A percentile compares a stretch with the other conserved stretches of the same genome.
Conservation (phyloP, 2,888 invertebrate species). For the Pocota personata region DNA sequence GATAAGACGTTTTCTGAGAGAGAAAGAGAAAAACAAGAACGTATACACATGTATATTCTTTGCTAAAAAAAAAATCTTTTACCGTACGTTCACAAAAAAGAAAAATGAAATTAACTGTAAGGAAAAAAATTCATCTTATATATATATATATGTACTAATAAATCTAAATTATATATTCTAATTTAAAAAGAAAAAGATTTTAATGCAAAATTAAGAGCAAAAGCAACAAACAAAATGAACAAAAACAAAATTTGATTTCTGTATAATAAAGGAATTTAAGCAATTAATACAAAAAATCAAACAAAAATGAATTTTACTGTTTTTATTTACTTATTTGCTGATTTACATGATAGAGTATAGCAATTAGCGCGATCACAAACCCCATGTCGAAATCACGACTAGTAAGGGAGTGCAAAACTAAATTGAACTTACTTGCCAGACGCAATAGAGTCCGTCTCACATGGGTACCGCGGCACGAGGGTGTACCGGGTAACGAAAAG, state of each 20-base stretch:
- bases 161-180: conserved; percentile 74
- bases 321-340: neutral
- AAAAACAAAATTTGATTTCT: conserved; percentile 65
- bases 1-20: neutral
- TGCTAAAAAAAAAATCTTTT: conserved; percentile 20
- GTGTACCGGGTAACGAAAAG: too few species aligned
- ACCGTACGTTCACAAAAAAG: conserved; percentile 27
- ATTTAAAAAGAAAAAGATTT: conserved; percentile 63
- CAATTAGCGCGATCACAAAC: too few species aligned
- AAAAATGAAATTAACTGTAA: conserved; percentile 37
- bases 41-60: conserved; percentile 48
- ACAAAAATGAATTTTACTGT: conserved; percentile 3
- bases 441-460: too few species aligned
- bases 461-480: too few species aligned
- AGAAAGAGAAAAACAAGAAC: neutral
- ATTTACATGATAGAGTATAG: too few species aligned
- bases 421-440: too few species aligned
- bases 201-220: conserved; percentile 46
- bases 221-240: conserved; percentile 49
- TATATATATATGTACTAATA: conserved; percentile 65
- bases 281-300: conserved; percentile 66
- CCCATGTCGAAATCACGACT: too few species aligned
- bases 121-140: conserved; percentile 54
- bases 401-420: too few species aligned
- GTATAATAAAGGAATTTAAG: conserved; percentile 72